phyloP scores from a whole-genome alignment of 2,888 invertebrate genomes.

The Caenorhabditis sp. region DNA sequence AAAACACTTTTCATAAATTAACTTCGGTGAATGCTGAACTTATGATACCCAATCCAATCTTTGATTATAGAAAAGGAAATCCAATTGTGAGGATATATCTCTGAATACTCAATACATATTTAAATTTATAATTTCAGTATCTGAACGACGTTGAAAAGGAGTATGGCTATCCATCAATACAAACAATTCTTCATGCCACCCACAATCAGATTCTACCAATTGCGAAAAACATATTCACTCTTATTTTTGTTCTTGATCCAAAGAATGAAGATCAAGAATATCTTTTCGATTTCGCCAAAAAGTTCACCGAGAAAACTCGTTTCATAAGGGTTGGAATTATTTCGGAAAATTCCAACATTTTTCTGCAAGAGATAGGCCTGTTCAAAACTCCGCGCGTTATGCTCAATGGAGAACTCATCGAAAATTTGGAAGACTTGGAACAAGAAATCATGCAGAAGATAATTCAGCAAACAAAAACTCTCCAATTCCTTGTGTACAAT shows the following conservation, averaged over 20 bases:
- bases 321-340: not conserved
- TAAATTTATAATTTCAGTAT: too few species aligned
- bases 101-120: too few species aligned
- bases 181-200: not conserved
- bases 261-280: not conserved
- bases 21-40: not conserved
- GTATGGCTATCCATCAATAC: not conserved
- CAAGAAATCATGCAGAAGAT: not conserved
- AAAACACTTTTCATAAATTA: not conserved
- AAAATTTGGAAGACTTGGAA: not conserved
- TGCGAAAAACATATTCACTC: slow-evolving; percentile 76
- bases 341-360: not conserved
- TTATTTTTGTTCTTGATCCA: slow-evolving; percentile 85
- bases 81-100: slow-evolving; percentile 14
- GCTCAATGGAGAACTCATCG: not conserved
- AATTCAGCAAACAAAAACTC: not conserved
- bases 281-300: not conserved
- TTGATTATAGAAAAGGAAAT: slow-evolving; percentile 20
- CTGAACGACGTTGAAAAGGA: slow-evolving; percentile 17
- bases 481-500: not conserved
- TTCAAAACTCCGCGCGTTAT: not conserved
- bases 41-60: not conserved
- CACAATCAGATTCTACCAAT: slow-evolving; percentile 84
- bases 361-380: not conserved
- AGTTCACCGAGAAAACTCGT: not conserved